Evolutionary conservation across 2,888 invertebrate genomes (phyloP).

Genomic region (Xestobium rufovillosum): DNA sequence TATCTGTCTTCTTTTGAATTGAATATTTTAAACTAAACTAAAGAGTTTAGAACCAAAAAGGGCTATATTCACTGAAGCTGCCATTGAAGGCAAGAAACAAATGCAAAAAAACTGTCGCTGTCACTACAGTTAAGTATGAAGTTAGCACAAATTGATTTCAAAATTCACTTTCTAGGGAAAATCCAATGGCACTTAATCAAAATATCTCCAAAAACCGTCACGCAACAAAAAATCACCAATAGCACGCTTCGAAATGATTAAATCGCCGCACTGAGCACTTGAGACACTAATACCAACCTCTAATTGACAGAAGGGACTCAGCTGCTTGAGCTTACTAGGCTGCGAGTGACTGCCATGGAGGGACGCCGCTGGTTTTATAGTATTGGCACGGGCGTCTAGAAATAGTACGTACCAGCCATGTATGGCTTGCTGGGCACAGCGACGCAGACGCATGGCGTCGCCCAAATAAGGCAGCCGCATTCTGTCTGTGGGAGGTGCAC

Average conservation of each 20-base stretch:
- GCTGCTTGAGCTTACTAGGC: conserved; percentile 32
- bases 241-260: background rate
- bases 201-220: background rate
- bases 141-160: no score
- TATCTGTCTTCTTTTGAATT: no score
- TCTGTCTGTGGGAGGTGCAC: conserved; percentile 20
- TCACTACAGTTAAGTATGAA: no score
- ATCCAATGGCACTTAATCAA: conserved; percentile 1
- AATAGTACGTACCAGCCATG: conserved; percentile 40
- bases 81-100: no score
- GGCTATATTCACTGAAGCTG: no score
- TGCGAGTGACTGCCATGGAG: conserved; percentile 29
- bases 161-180: background rate
- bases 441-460: conserved; percentile 41
- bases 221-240: background rate
- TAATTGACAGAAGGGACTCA: conserved; percentile 31
- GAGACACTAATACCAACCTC: conserved; percentile 20
- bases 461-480: conserved; percentile 40
- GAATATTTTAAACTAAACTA: no score
- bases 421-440: conserved; percentile 40
- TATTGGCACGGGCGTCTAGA: conserved; percentile 34
- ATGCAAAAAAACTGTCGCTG: no score
- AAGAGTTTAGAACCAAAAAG: no score
- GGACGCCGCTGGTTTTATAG: conserved; percentile 28
- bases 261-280: conserved; percentile 1